phyloP scores from a whole-genome alignment of 2,888 invertebrate genomes.

The Sinohyriopsis cumingii region DNA sequence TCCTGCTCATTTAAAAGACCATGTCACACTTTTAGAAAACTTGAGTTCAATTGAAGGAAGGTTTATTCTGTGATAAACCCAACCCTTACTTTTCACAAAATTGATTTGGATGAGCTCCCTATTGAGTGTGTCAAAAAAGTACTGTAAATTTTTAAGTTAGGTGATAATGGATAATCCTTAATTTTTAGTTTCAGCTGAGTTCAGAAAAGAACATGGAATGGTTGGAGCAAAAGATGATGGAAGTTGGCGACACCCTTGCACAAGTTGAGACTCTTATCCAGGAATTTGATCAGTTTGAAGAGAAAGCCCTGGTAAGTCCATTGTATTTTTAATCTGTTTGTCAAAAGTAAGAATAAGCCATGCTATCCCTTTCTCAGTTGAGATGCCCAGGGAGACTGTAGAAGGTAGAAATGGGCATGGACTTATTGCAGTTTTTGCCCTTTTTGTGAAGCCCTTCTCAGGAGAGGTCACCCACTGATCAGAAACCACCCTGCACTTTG shows the following conservation, averaged over 20 bases:
- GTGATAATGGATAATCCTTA: too few relatives aligned
- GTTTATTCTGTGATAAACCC: background rate
- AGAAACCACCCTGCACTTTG: too few relatives aligned
- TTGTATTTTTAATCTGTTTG: background rate
- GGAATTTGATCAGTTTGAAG: slow-evolving; percentile 85
- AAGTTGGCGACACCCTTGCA: slow-evolving; percentile 89
- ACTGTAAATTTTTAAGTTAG: too few relatives aligned
- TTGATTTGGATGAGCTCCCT: too few relatives aligned
- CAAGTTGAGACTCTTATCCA: slow-evolving; percentile 85
- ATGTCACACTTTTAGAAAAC: too few relatives aligned
- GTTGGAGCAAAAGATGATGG: slow-evolving; percentile 79
- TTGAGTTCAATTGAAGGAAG: too few relatives aligned
- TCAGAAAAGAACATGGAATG: slow-evolving; percentile 71
- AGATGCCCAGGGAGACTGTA: background rate
- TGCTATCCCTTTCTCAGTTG: slow-evolving; percentile 8
- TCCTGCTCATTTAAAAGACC: too few relatives aligned
- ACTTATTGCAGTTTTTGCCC: too few relatives aligned
- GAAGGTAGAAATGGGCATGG: too few relatives aligned
- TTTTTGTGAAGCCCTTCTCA: too few relatives aligned
- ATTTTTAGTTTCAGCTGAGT: slow-evolving; percentile 71
- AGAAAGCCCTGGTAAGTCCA: slow-evolving; percentile 74
- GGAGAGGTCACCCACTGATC: too few relatives aligned
- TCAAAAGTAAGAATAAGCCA: slow-evolving; percentile 1
- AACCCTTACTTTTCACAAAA: background rate
- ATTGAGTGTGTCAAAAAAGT: too few relatives aligned